These are phyloP conservation scores for Rattus rattus DNA, from an alignment of 2,113 vertebrate species.

Conservation along the genomic window DNA sequence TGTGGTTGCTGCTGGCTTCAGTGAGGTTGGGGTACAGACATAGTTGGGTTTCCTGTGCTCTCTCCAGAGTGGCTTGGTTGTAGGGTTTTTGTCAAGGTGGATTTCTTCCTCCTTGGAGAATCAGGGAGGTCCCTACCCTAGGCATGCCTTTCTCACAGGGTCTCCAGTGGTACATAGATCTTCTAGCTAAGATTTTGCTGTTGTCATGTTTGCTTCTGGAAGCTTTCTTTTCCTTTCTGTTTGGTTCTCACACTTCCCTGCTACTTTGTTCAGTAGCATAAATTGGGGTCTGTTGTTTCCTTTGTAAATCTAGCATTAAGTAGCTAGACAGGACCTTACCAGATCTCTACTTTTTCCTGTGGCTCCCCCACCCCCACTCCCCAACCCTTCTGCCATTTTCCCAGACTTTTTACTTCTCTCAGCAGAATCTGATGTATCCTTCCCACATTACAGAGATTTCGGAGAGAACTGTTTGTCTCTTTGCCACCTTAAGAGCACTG, in stretches of 20 bases:
- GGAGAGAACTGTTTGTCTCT: background rate
- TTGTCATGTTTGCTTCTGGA: background rate
- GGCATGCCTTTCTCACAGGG: background rate
- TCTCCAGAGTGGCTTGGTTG: background rate
- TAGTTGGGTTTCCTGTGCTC: background rate
- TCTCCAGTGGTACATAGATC: background rate
- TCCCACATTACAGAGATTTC: background rate
- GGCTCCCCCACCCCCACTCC: no score
- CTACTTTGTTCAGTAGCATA: background rate
- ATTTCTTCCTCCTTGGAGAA: background rate
- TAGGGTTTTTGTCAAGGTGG: background rate
- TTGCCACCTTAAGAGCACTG: no score
- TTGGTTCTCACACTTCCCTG: background rate
- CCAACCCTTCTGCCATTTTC: no score
- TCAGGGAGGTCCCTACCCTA: background rate
- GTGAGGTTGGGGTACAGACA: background rate
- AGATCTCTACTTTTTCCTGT: background rate
- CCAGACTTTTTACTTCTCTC: background rate
- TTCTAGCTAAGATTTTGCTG: background rate
- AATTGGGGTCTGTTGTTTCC: background rate
- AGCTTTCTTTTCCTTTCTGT: background rate
- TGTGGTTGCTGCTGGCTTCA: no score
- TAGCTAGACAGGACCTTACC: no score
- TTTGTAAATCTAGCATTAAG: background rate
- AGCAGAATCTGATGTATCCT: background rate